These are phyloP conservation scores for Phthorimaea operculella DNA, from an alignment of 1,140 invertebrate species.

Conservation along the genomic window DNA sequence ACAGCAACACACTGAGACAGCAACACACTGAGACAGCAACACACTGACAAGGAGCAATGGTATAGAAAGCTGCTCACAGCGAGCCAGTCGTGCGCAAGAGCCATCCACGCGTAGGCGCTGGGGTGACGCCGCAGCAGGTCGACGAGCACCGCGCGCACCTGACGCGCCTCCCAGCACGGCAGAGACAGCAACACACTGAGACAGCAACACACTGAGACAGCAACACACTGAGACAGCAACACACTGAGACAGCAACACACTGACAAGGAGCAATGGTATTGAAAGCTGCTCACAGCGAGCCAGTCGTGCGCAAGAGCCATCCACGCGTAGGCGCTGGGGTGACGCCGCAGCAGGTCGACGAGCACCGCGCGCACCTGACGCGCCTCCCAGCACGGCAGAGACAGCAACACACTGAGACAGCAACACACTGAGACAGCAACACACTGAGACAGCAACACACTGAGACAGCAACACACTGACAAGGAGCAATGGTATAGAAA, in stretches of 20 bases:
- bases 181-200: constrained; percentile 35
- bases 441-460: too few relatives aligned
- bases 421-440: constrained; percentile 33
- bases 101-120: constrained; percentile 51
- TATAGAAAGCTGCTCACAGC: too few relatives aligned
- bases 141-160: constrained; percentile 23
- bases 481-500: too few relatives aligned
- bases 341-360: constrained; percentile 37
- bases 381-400: constrained; percentile 25
- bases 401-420: too few relatives aligned
- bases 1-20: too few relatives aligned
- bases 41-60: too few relatives aligned
- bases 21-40: too few relatives aligned
- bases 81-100: constrained; percentile 44
- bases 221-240: too few relatives aligned
- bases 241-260: too few relatives aligned
- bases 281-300: constrained; percentile 26
- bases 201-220: too few relatives aligned
- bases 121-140: constrained; percentile 43
- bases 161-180: constrained; percentile 22
- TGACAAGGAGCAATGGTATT: not conserved
- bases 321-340: constrained; percentile 52
- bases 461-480: too few relatives aligned
- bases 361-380: constrained; percentile 24
- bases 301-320: constrained; percentile 45